phyloP scores from a whole-genome alignment of 2,888 invertebrate species.

The Lasius platythorax region DNA sequence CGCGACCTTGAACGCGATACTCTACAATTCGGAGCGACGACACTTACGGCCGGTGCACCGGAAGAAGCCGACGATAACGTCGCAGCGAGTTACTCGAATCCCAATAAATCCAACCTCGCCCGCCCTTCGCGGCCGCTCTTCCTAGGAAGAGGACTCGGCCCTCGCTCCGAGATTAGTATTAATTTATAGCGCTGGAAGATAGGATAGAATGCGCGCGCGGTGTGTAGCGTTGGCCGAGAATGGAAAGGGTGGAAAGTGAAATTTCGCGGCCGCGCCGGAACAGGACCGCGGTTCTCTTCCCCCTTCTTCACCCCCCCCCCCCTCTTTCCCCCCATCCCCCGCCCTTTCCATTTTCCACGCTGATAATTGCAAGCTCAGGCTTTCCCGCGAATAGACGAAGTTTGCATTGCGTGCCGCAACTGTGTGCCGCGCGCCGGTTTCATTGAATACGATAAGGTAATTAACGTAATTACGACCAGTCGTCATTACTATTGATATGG shows the following conservation, averaged over 20 bases:
- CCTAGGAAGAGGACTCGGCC: conserved; percentile 68
- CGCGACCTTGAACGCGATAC: conserved; percentile 39
- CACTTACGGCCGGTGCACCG: conserved; percentile 44
- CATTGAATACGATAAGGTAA: neutral
- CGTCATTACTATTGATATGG: neutral
- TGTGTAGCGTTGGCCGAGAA: conserved; percentile 44
- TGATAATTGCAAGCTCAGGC: conserved; percentile 75
- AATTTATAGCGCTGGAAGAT: conserved; percentile 78
- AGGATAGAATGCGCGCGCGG: conserved; percentile 68
- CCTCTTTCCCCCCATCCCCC: neutral
- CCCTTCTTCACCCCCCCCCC: too few species aligned
- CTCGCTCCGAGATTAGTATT: conserved; percentile 76
- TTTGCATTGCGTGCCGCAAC: neutral
- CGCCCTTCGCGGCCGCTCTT: conserved; percentile 39
- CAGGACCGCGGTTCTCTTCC: conserved; percentile 36
- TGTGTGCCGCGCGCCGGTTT: neutral
- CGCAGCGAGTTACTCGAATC: conserved; percentile 77
- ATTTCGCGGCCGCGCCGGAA: conserved; percentile 70
- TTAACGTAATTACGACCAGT: neutral
- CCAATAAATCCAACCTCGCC: conserved; percentile 74
- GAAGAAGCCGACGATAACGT: conserved; percentile 71
- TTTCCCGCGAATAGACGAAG: conserved; percentile 58
- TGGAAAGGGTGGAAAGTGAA: conserved; percentile 74
- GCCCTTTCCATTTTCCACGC: conserved; percentile 74
- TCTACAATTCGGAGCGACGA: conserved; percentile 47